Base-by-base conservation (phyloP, 2,113 vertebrate genomes). In the Pogona vitticeps region DNA sequence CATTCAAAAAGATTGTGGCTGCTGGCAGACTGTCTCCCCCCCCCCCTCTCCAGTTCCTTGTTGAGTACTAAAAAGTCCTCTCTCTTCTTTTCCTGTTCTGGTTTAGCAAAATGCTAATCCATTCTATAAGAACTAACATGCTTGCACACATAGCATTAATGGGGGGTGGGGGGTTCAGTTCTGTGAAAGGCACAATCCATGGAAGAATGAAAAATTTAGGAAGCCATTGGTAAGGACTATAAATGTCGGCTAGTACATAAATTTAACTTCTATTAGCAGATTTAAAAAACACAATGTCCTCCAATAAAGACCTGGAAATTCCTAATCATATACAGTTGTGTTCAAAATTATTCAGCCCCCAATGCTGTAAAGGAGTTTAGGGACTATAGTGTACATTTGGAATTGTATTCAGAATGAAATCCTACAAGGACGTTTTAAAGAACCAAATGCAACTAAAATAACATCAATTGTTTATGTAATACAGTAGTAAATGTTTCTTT, bases 1-100 rank as follows among this genome's bases (percentile, higher is more conserved):
- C 79, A 76, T 87, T 82, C 80, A 58, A 82, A 82, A 82, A 33
- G 26, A n/a, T 38, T 46, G 38, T 63, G 33, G 26, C 67, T 80
- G 67, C 38, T 14, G 46, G 36, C 72, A 82, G 33, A 59, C 18
- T 42, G 61, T 33, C 13, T 86, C 73, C 46, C 46, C 46, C 46
- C 46, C 46, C 46, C 21, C 42, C 38, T 58, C 46, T 14, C 8
- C 67, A 58, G 72, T 82, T 77, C 2, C 59, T 38, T 85, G 42
- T 65, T 58, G 61, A 72, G 73, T 58, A 63, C 42, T 61, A 28
- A 65, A 61, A 72, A 65, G 1, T 33, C 59, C 31, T 42, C 31
- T 31, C 46, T 40, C 5, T 42, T 38, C 31, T 68, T 28, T 68
- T 26, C 40, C 18, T 59, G 4, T 58, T 70, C 76, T 71, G 33